Evolutionary conservation across 2,888 invertebrate species (phyloP).

Genomic region (Spodoptera picta): DNA sequence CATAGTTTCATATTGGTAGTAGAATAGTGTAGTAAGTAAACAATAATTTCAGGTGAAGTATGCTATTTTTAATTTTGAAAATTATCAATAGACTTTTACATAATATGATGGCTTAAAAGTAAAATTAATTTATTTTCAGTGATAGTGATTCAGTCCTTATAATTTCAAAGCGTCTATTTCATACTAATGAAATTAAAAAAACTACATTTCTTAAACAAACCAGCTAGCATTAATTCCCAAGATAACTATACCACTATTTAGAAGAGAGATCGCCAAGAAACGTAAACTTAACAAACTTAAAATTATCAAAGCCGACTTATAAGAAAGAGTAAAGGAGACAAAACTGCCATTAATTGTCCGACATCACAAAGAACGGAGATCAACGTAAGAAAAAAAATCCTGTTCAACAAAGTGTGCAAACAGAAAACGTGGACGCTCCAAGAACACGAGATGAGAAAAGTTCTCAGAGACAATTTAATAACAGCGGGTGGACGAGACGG

Average conservation of each 20-base stretch:
- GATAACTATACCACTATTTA: neutral
- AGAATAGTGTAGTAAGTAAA: too few relatives aligned
- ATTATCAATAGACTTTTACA: too few relatives aligned
- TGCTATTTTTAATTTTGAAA: too few relatives aligned
- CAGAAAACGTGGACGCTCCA: constrained; percentile 60
- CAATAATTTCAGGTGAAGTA: too few relatives aligned
- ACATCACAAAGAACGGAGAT: constrained; percentile 52
- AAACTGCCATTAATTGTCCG: constrained; percentile 50
- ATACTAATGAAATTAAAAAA: too few relatives aligned
- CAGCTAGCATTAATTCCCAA: neutral
- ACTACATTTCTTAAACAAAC: too few relatives aligned
- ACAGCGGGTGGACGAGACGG: constrained; percentile 69
- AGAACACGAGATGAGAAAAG: constrained; percentile 79
- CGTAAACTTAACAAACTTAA: constrained; percentile 20
- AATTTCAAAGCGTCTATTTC: too few relatives aligned
- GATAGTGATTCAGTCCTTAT: too few relatives aligned
- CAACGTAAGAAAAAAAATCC: constrained; percentile 62
- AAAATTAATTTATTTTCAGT: too few relatives aligned
- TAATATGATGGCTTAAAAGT: too few relatives aligned
- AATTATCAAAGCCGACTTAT: constrained; percentile 38
- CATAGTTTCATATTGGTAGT: too few relatives aligned
- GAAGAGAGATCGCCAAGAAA: constrained; percentile 10
- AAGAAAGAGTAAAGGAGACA: constrained; percentile 33
- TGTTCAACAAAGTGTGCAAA: constrained; percentile 61
- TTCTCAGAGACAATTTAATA: constrained; percentile 83